Conservation (phyloP, 2,797 vertebrate species). For the Gouania willdenowi region DNA sequence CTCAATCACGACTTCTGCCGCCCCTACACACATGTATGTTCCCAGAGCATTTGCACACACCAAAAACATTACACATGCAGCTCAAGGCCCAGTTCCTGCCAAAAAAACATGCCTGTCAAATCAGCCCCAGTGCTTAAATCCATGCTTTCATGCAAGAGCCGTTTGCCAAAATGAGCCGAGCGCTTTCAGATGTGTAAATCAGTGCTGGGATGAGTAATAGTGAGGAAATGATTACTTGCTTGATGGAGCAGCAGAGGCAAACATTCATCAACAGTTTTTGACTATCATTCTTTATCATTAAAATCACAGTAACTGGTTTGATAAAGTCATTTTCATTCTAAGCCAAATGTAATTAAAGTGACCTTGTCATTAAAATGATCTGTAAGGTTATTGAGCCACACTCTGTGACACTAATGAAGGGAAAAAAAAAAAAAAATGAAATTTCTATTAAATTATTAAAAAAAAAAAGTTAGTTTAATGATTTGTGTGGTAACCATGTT, state of each 20-base stretch:
- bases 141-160: too few species aligned
- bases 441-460: too few species aligned
- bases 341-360: too few species aligned
- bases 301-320: too few species aligned
- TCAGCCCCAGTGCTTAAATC: neutral
- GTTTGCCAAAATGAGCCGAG: neutral
- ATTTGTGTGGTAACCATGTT: too few species aligned
- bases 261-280: neutral
- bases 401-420: too few species aligned
- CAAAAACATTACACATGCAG: constrained; percentile 7
- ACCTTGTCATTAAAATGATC: too few species aligned
- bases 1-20: constrained; percentile 42
- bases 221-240: neutral
- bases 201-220: neutral
- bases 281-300: neutral
- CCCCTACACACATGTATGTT: constrained; percentile 10
- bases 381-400: too few species aligned
- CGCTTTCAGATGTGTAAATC: neutral
- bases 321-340: neutral
- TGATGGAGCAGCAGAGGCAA: neutral
- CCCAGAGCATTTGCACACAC: neutral
- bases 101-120: constrained; percentile 4
- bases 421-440: too few species aligned
- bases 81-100: neutral
- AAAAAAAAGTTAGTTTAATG: too few species aligned